Conservation (phyloP, 2,797 vertebrate genomes). For the Myripristis jacobus region DNA sequence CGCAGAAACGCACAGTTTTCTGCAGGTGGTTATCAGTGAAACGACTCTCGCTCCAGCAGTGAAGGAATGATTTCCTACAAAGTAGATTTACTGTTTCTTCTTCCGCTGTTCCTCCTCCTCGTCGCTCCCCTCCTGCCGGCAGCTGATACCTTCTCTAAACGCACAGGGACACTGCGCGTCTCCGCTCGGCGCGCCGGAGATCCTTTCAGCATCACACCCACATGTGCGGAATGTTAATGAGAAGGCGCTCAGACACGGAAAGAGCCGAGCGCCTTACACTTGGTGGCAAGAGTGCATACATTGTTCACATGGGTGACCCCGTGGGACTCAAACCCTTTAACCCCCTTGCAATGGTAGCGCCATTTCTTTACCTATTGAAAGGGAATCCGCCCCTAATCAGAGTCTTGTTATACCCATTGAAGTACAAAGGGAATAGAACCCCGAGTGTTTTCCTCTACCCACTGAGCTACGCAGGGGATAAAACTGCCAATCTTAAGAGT, state of each 20-base stretch:
- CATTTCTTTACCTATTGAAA: no score
- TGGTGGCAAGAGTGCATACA: constrained; percentile 15
- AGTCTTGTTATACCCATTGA: no score
- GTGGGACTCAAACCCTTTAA: no score
- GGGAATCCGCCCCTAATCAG: no score
- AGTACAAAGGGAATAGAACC: no score
- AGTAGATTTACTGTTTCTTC: constrained; percentile 56
- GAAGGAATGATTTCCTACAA: constrained; percentile 73
- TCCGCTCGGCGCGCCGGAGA: constrained; percentile 73
- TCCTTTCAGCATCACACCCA: constrained; percentile 76
- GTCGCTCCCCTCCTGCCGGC: constrained; percentile 76
- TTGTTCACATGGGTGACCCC: no score
- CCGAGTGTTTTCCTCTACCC: no score
- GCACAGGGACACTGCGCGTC: constrained; percentile 79
- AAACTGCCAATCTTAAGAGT: no score
- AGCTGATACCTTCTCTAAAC: constrained; percentile 82
- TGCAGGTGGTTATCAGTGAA: constrained; percentile 65
- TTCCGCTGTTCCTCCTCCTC: constrained; percentile 65
- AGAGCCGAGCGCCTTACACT: constrained; percentile 59
- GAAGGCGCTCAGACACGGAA: constrained; percentile 68
- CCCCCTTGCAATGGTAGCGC: no score
- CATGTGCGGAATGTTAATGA: constrained; percentile 79
- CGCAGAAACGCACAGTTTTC: constrained; percentile 21
- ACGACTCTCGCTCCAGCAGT: constrained; percentile 53
- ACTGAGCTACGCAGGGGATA: no score